These are phyloP conservation scores for Myripristis jacobus DNA, from an alignment of 2,797 vertebrate genomes.

Conservation along the genomic window DNA sequence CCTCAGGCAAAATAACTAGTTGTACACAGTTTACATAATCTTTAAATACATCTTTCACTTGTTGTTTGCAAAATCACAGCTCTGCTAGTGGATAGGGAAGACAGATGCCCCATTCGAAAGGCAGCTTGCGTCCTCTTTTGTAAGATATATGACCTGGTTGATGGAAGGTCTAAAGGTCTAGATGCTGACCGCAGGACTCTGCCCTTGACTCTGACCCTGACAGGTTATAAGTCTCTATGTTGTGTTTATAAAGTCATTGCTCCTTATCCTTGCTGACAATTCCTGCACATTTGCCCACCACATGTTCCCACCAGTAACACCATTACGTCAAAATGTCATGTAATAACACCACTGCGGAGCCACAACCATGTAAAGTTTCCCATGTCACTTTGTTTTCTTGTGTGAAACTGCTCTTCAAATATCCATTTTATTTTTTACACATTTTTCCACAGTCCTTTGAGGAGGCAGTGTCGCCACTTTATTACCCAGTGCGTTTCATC, in stretches of 20 bases:
- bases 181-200: constrained; percentile 12
- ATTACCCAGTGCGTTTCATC: constrained; percentile 24
- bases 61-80: too few species aligned
- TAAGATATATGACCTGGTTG: constrained; percentile 22
- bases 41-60: constrained; percentile 7
- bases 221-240: too few species aligned
- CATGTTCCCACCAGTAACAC: background rate
- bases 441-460: constrained; percentile 3
- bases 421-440: background rate
- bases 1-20: background rate
- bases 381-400: background rate
- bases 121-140: background rate
- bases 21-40: constrained; percentile 10
- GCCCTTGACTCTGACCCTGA: background rate
- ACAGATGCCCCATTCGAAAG: background rate
- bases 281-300: background rate
- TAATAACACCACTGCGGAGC: background rate
- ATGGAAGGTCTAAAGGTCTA: background rate
- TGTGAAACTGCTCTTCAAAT: background rate
- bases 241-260: constrained; percentile 3
- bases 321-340: background rate
- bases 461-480: background rate
- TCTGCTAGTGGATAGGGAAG: background rate
- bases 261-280: constrained; percentile 7
- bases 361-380: background rate